phyloP scores from a whole-genome alignment of 2,113 vertebrate species.

The Haemorhous mexicanus region DNA sequence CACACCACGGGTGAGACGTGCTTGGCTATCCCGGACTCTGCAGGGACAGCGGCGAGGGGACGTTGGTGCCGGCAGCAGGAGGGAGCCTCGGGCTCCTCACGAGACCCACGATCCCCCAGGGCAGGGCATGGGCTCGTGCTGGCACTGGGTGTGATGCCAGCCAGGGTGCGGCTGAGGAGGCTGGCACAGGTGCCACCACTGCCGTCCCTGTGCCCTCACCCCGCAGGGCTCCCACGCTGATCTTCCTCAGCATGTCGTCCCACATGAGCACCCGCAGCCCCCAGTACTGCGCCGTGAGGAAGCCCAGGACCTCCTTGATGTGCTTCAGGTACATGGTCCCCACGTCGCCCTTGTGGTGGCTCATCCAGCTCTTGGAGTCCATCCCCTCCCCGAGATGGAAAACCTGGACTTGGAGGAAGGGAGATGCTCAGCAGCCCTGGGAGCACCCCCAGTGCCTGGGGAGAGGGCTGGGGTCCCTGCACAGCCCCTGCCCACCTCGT shows the following conservation, averaged over 20 bases:
- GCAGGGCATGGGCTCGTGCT: neutral
- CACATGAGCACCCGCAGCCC: constrained; percentile 71
- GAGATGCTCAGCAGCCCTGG: neutral
- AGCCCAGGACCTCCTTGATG: constrained; percentile 68
- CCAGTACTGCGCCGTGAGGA: constrained; percentile 32
- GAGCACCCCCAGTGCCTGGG: fast-evolving
- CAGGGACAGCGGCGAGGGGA: neutral
- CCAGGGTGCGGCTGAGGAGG: neutral
- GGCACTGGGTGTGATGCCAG: fast-evolving
- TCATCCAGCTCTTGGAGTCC: constrained; percentile 77
- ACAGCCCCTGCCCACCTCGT: constrained; percentile 60
- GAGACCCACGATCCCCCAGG: fast-evolving
- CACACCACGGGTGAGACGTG: constrained; percentile 52
- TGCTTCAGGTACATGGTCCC: constrained; percentile 76
- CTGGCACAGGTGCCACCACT: fast-evolving
- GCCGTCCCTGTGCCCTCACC: constrained; percentile 8
- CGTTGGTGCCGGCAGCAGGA: fast-evolving
- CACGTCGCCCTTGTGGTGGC: constrained; percentile 41
- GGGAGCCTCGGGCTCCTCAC: neutral
- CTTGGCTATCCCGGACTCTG: constrained; percentile 49
- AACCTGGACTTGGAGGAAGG: constrained; percentile 58
- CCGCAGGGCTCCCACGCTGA: constrained; percentile 50
- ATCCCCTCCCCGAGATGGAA: constrained; percentile 72
- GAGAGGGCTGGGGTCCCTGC: neutral
- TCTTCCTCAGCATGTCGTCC: constrained; percentile 75